Evolutionary conservation across 2,888 invertebrate genomes (phyloP).

Genomic region (Eupithecia inturbata): DNA sequence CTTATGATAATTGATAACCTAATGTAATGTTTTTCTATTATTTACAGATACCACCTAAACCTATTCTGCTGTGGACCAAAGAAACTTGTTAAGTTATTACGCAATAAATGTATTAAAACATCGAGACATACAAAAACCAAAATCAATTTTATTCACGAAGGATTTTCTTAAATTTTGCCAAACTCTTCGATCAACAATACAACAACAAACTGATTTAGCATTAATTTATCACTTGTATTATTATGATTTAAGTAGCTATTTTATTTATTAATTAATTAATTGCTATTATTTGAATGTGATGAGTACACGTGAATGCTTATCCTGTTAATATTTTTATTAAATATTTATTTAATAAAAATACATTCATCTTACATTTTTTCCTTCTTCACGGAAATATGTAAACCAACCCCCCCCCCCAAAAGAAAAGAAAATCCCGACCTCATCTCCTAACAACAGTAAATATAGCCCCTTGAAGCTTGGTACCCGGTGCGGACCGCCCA

Average conservation of each 20-base stretch:
- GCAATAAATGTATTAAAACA: conserved; percentile 64
- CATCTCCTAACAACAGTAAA: too few species aligned
- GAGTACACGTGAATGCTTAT: background rate
- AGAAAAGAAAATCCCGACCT: too few species aligned
- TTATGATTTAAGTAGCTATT: background rate
- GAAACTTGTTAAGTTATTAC: conserved; percentile 73
- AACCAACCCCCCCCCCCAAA: too few species aligned
- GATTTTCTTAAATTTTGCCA: conserved; percentile 56
- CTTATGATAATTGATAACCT: background rate
- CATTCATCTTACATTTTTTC: background rate
- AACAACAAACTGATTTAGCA: background rate
- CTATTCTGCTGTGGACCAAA: conserved; percentile 82
- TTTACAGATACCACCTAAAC: conserved; percentile 69
- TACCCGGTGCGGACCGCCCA: too few species aligned
- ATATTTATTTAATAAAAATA: too few species aligned
- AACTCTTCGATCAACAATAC: too few species aligned
- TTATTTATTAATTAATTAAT: background rate
- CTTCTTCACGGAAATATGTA: too few species aligned
- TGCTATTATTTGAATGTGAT: background rate
- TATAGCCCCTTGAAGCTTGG: too few species aligned
- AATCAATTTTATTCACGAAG: conserved; percentile 74
- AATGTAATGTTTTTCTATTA: conserved; percentile 27
- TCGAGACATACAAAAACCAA: conserved; percentile 70
- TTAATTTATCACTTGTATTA: too few species aligned
- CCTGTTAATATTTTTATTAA: too few species aligned